Conservation (phyloP, 2,797 vertebrate species). For the Gymnodraco acuticeps region DNA sequence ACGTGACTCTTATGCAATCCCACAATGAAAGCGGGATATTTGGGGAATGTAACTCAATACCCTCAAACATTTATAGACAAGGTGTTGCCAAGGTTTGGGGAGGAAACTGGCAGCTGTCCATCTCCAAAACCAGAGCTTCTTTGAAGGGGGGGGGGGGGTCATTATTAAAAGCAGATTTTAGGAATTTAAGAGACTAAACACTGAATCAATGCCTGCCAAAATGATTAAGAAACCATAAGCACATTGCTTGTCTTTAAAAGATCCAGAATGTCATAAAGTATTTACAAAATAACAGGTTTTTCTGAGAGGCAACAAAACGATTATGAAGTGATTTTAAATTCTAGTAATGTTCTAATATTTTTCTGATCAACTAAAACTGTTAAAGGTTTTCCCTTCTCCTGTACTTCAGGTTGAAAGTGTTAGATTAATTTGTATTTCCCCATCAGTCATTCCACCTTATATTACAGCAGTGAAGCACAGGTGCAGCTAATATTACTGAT, state of each 20-base stretch:
- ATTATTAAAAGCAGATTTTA: neutral
- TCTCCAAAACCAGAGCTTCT: neutral
- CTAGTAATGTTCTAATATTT: neutral
- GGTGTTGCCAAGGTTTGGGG: slow-evolving; percentile 59
- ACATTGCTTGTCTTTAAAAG: neutral
- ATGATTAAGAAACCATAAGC: neutral
- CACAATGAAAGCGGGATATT: slow-evolving; percentile 60
- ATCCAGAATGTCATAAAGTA: neutral
- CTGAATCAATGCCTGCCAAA: neutral
- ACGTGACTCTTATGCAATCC: slow-evolving; percentile 71
- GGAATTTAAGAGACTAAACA: neutral
- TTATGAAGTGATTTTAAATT: neutral
- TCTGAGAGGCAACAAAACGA: neutral
- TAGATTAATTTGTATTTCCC: neutral
- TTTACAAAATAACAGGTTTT: neutral
- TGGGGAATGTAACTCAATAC: slow-evolving; percentile 66
- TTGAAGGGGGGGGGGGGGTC: no score
- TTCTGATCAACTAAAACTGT: slow-evolving; percentile 4
- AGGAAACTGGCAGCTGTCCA: slow-evolving; percentile 22
- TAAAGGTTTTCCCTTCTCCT: slow-evolving; percentile 9
- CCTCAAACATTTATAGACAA: slow-evolving; percentile 64
- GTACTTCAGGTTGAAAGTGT: neutral
- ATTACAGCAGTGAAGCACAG: neutral
- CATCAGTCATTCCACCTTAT: neutral
- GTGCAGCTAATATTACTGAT: neutral